Percentiles rank a stretch among this genome's conserved stretches.
Evolutionary conservation across 64 coral and sea anemone species (phyloP).

Genomic region (Astreopora myriophthalma): DNA sequence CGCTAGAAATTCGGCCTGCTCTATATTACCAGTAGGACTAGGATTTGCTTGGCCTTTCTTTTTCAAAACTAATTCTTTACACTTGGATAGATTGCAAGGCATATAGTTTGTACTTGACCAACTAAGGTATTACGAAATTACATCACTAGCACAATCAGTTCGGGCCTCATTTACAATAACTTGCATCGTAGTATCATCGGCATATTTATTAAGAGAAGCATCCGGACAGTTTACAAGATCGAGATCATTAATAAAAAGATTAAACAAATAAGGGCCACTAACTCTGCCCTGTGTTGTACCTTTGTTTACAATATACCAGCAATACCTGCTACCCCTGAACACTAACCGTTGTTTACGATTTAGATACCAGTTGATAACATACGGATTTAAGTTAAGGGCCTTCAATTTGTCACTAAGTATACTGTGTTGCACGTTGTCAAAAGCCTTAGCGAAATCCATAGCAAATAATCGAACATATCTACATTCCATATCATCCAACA

Average conservation of each 20-base stretch:
- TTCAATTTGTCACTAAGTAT: too few species aligned
- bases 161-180: too few species aligned
- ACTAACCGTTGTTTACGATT: neutral
- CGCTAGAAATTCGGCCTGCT: neutral
- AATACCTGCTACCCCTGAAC: constrained; percentile 22
- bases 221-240: neutral
- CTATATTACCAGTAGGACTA: neutral
- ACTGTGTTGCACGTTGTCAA: too few species aligned
- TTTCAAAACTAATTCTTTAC: too few species aligned
- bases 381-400: too few species aligned
- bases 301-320: constrained; percentile 5
- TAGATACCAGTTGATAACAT: too few species aligned
- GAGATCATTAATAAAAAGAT: constrained; percentile 59
- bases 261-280: constrained; percentile 59
- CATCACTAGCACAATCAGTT: neutral
- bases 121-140: neutral
- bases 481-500: neutral
- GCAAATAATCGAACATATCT: neutral
- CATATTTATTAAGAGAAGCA: constrained; percentile 51
- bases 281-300: constrained; percentile 24
- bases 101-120: too few species aligned
- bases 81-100: neutral
- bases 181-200: constrained; percentile 14
- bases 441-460: neutral
- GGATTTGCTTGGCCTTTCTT: too few species aligned